Evolutionary conservation across 2,888 invertebrate species (phyloP).

Genomic region (Clostera curtula): DNA sequence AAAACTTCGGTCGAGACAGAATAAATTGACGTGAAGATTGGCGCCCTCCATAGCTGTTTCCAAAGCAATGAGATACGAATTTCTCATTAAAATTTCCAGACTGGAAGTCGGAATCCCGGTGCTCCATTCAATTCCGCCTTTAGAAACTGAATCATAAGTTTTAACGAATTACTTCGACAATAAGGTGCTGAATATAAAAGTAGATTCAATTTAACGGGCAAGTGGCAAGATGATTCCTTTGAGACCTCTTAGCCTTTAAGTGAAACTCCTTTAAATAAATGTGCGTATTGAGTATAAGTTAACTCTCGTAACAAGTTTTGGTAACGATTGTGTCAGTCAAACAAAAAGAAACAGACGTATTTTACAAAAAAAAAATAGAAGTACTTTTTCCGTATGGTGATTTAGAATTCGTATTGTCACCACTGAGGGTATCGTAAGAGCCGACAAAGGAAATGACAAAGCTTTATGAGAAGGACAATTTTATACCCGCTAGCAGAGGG

Average conservation of each 20-base stretch:
- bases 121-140: conserved; percentile 57
- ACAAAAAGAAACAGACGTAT: too few relatives aligned
- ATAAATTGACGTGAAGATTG: conserved; percentile 56
- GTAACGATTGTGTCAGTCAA: too few relatives aligned
- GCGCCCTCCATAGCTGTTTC: conserved; percentile 45
- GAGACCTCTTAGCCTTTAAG: too few relatives aligned
- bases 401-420: too few relatives aligned
- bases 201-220: conserved; percentile 25
- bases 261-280: too few relatives aligned
- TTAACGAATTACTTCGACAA: conserved; percentile 59
- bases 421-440: too few relatives aligned
- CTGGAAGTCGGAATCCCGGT: conserved; percentile 51
- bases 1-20: conserved; percentile 45
- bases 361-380: too few relatives aligned
- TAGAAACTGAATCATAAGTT: conserved; percentile 66
- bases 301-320: neutral
- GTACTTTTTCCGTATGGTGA: too few relatives aligned
- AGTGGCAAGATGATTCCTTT: too few relatives aligned
- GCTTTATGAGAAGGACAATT: too few relatives aligned
- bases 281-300: neutral
- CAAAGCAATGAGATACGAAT: conserved; percentile 62
- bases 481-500: too few relatives aligned
- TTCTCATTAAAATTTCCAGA: conserved; percentile 68
- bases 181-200: conserved; percentile 46
- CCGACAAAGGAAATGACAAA: too few relatives aligned